A percentile compares a stretch with the other conserved stretches of the same genome.
These are phyloP conservation scores for Acronicta leporina DNA, from an alignment of 2,888 invertebrate genomes.

Conservation along the genomic window DNA sequence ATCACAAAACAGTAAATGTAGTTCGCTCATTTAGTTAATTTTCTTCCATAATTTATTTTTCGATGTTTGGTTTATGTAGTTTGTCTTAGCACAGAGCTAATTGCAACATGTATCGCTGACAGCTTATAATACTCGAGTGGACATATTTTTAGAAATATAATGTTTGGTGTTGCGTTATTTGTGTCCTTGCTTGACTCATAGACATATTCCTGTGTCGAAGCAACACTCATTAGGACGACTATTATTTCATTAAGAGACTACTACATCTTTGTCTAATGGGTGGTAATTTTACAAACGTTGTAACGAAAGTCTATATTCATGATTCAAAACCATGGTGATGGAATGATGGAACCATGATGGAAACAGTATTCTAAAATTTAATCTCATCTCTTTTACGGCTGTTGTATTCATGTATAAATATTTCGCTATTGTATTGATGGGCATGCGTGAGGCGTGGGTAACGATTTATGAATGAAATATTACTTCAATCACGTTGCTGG, in stretches of 20 bases:
- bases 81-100: not conserved
- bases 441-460: conserved; percentile 16
- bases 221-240: conserved; percentile 11
- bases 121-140: not conserved
- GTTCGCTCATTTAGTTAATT: too few species aligned
- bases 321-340: conserved; percentile 29
- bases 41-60: too few species aligned
- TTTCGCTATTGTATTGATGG: conserved; percentile 27
- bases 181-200: conserved; percentile 1
- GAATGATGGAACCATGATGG: too few species aligned
- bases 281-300: conserved; percentile 13
- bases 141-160: too few species aligned
- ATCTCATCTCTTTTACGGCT: conserved; percentile 3
- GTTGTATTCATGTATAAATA: conserved; percentile 15
- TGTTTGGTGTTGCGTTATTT: conserved; percentile 2
- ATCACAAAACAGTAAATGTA: too few species aligned
- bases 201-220: conserved; percentile 8
- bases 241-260: not conserved
- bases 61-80: too few species aligned
- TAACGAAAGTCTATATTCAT: conserved; percentile 18
- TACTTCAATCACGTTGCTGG: conserved; percentile 12
- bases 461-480: conserved; percentile 22
- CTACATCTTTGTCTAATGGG: conserved; percentile 17
- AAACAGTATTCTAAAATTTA: conserved; percentile 4
- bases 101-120: not conserved